These are phyloP conservation scores for Buathra laborator DNA, from an alignment of 2,888 invertebrate genomes.

Conservation along the genomic window DNA sequence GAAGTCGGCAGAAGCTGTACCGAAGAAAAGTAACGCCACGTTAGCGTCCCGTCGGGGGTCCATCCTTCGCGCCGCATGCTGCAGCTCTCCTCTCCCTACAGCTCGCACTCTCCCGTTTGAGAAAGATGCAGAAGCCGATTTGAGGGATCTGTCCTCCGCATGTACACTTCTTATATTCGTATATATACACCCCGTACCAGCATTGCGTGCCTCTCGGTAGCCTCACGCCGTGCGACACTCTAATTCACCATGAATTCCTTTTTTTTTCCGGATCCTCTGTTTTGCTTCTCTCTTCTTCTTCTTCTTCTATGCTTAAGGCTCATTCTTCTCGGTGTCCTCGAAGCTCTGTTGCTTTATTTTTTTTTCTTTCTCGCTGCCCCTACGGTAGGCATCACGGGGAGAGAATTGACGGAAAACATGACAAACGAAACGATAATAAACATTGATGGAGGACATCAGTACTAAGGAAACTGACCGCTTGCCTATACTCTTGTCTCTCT, in stretches of 20 bases:
- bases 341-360: constrained; percentile 37
- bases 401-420: constrained; percentile 65
- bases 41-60: constrained; percentile 73
- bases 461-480: constrained; percentile 13
- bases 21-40: constrained; percentile 72
- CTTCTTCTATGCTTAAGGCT: not conserved
- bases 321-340: constrained; percentile 33
- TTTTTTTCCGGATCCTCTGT: constrained; percentile 45
- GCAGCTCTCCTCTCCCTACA: constrained; percentile 5
- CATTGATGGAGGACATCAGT: constrained; percentile 73
- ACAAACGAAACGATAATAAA: constrained; percentile 78
- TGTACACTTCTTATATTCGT: constrained; percentile 27
- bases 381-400: constrained; percentile 23
- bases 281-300: constrained; percentile 37
- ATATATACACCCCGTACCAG: constrained; percentile 30
- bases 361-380: constrained; percentile 60
- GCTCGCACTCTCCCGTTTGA: constrained; percentile 4
- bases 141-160: constrained; percentile 37
- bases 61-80: constrained; percentile 58
- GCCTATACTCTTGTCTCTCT: not conserved
- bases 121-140: constrained; percentile 38
- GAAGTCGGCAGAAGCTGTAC: constrained; percentile 54
- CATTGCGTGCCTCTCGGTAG: constrained; percentile 47
- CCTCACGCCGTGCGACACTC: constrained; percentile 23
- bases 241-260: constrained; percentile 63